Percentiles rank a stretch among this genome's conserved stretches.
These are phyloP conservation scores for Torymus aiolomorphi DNA, from an alignment of 2,888 invertebrate species.

Conservation along the genomic window DNA sequence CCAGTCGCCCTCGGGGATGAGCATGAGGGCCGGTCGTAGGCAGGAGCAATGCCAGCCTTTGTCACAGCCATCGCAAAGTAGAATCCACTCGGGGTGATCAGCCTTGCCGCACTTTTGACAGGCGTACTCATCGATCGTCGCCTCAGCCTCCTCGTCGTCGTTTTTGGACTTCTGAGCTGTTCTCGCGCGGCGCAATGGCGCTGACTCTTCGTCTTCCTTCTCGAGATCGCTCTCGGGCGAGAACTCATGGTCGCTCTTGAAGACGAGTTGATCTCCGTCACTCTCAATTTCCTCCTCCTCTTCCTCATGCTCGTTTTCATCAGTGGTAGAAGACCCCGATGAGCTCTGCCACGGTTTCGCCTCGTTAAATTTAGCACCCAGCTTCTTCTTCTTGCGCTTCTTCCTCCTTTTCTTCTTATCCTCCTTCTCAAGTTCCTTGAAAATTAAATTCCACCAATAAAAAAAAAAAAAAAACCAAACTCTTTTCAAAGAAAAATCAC, in stretches of 20 bases:
- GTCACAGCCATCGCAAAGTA: slow-evolving; percentile 97
- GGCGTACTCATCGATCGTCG: slow-evolving; percentile 82
- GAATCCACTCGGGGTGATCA: slow-evolving; percentile 97
- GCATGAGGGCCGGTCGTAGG: slow-evolving; percentile 91
- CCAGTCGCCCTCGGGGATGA: slow-evolving; percentile 98
- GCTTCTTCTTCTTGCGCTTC: slow-evolving; percentile 72
- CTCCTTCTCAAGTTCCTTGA: slow-evolving; percentile 54
- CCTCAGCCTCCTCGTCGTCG: slow-evolving; percentile 74
- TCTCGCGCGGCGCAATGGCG: slow-evolving; percentile 88
- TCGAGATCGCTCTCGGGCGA: slow-evolving; percentile 92
- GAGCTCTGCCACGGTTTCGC: slow-evolving; percentile 80
- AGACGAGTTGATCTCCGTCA: slow-evolving; percentile 75
- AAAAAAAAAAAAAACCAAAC: too few relatives aligned
- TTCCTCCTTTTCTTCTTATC: slow-evolving; percentile 59
- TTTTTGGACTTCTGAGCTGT: slow-evolving; percentile 85
- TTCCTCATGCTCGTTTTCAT: slow-evolving; percentile 74
- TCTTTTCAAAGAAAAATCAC: not conserved
- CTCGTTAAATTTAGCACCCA: slow-evolving; percentile 75
- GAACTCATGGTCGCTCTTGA: slow-evolving; percentile 94
- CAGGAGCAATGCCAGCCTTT: slow-evolving; percentile 98
- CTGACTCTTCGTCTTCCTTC: slow-evolving; percentile 81
- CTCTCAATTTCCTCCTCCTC: slow-evolving; percentile 76
- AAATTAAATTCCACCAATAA: not conserved
- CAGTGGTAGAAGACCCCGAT: slow-evolving; percentile 76
- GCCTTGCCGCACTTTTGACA: slow-evolving; percentile 94